phyloP scores from a whole-genome alignment of 2,113 vertebrate genomes.

The mouse (Mus musculus) region DNA sequence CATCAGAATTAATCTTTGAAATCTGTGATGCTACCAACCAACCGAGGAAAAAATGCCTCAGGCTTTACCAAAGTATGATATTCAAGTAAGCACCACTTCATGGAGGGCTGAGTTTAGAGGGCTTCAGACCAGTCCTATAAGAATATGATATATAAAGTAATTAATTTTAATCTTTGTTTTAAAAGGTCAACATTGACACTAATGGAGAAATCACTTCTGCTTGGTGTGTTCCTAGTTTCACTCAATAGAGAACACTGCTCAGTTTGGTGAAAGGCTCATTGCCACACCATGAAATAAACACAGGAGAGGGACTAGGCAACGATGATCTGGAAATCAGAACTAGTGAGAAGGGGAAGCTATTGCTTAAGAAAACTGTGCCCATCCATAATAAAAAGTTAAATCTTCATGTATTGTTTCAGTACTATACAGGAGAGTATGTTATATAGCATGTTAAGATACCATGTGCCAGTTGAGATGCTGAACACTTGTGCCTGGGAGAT shows the following conservation, averaged over 20 bases:
- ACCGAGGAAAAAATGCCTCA: background rate
- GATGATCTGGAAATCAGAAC: background rate
- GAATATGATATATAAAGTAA: background rate
- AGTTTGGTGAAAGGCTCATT: background rate
- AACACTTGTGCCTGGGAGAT: background rate
- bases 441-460: background rate
- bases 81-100: background rate
- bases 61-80: background rate
- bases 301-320: background rate
- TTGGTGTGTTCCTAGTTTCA: background rate
- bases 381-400: conserved; percentile 35
- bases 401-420: background rate
- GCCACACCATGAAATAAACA: background rate
- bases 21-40: background rate
- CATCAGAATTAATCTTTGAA: background rate
- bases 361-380: background rate
- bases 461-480: background rate
- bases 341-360: background rate
- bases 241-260: background rate
- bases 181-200: background rate
- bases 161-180: conserved; percentile 42
- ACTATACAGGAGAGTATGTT: background rate
- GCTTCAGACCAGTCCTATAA: conserved; percentile 8
- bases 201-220: conserved; percentile 39
- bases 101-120: background rate